Base-by-base conservation (phyloP, 2,888 invertebrate species). In the Serripes groenlandicus region DNA sequence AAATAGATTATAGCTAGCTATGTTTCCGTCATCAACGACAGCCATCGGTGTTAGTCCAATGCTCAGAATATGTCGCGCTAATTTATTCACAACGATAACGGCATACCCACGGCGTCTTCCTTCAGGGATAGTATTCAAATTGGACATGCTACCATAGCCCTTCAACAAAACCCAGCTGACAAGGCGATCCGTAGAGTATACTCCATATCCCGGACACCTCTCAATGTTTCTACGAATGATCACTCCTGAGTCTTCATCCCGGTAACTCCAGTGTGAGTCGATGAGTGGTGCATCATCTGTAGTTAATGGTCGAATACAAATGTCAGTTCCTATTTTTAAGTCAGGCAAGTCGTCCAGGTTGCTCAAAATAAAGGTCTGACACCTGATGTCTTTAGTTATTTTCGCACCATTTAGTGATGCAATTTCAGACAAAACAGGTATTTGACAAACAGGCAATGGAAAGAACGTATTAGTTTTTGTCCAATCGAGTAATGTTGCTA, bases 1-100 rank as follows among this genome's bases (percentile, higher is more conserved):
- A 30, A 66, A 35, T 11, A 15, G 23, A 18, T 66, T 66, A 11
- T 21, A 18, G 23, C 9, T 26, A 15, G 26, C 42, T 1, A 23
- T 15, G 28, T 66, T 66, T 9, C 42, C 66, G 5, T 42, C 28
- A 3, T 66, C 66, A 5, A 66, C 66, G 42, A 42, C 35, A 23
- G 42, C 66, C 3, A 66, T 42, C 9, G 66, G 66, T 42, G 66
- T 66, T 37, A 66, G 4, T n/a, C 66, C 66, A 26, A 66, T 26
- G 26, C 18, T 18, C 23, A 3, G 23, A 4, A 66, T 26, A 28
- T 42, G 42, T 18, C 23, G 23, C 3, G 34, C 7, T 11, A 35
- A 23, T 26, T 35, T 35, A 21, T 23, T 66, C 7, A 66, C 35
- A 42, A 42, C 66, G 42, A 42, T 37, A 0, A 42, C 23, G 11